phyloP scores from a whole-genome alignment of 2,113 vertebrate species.

The Ageneiosus marmoratus region DNA sequence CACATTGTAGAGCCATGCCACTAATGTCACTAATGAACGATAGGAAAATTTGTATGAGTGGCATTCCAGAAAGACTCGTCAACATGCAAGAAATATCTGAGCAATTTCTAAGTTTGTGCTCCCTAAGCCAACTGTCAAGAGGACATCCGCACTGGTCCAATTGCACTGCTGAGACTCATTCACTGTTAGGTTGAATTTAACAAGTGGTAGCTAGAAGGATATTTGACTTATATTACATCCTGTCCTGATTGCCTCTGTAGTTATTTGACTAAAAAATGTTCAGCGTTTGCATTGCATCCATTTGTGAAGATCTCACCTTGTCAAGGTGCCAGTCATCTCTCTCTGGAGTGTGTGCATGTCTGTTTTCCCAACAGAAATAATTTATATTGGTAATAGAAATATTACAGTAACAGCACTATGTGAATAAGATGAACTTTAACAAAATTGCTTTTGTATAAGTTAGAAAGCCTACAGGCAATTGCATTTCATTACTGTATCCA shows the following conservation, averaged over 20 bases:
- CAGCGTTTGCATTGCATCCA: constrained; percentile 9
- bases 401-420: neutral
- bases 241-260: neutral
- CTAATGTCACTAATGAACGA: neutral
- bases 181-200: constrained; percentile 1
- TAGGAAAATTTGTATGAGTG: constrained; percentile 22
- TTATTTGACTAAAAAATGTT: constrained; percentile 4
- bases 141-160: neutral
- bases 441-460: neutral
- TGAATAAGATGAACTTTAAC: neutral
- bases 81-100: neutral
- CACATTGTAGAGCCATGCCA: constrained; percentile 16
- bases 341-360: neutral
- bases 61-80: neutral
- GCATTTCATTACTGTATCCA: neutral
- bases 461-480: neutral
- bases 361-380: neutral
- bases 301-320: neutral
- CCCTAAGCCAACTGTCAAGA: constrained; percentile 16
- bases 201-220: neutral
- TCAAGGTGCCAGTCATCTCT: neutral
- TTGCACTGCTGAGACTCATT: neutral
- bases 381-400: neutral
- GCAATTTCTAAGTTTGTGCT: constrained; percentile 26
- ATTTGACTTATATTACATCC: neutral